phyloP scores from a whole-genome alignment of 2,888 invertebrate species.

The Brachynemurus nebulosus region DNA sequence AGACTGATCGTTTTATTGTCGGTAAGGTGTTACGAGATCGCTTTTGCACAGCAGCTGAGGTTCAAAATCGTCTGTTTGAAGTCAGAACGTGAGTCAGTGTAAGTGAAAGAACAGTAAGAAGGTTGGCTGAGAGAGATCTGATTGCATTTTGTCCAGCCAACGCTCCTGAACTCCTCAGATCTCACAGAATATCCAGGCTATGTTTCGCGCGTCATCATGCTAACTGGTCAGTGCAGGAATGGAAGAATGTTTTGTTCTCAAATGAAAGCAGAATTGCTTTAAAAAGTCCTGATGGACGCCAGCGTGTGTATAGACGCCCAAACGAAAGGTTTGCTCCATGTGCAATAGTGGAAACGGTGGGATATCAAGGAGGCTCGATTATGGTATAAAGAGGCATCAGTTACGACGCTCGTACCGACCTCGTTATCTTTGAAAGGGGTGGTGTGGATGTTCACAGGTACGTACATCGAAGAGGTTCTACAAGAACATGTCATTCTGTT shows the following conservation, averaged over 20 bases:
- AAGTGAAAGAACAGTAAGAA: too few species aligned
- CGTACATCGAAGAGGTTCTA: constrained; percentile 17
- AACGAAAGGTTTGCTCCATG: not conserved
- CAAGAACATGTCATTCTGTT: constrained; percentile 19
- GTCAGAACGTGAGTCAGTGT: too few species aligned
- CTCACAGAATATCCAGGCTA: too few species aligned
- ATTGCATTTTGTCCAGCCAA: not conserved
- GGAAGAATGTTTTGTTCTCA: too few species aligned
- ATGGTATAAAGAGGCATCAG: constrained; percentile 8
- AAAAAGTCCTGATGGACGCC: too few species aligned
- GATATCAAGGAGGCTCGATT: constrained; percentile 12
- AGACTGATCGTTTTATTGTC: too few species aligned
- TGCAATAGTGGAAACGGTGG: constrained; percentile 9
- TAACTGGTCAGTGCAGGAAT: too few species aligned
- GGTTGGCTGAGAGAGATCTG: not conserved
- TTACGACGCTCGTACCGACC: constrained; percentile 4
- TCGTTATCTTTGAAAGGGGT: constrained; percentile 6
- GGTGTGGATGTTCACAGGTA: constrained; percentile 16
- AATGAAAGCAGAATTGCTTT: too few species aligned
- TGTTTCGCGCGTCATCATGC: too few species aligned
- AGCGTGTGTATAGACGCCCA: not conserved
- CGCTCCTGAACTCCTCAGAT: not conserved
- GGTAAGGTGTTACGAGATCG: too few species aligned
- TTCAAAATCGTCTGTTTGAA: too few species aligned
- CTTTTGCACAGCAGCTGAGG: too few species aligned